Percentiles rank a stretch among this genome's conserved stretches.
Evolutionary conservation across 2,113 vertebrate species (phyloP).

Genomic region (Ia io): DNA sequence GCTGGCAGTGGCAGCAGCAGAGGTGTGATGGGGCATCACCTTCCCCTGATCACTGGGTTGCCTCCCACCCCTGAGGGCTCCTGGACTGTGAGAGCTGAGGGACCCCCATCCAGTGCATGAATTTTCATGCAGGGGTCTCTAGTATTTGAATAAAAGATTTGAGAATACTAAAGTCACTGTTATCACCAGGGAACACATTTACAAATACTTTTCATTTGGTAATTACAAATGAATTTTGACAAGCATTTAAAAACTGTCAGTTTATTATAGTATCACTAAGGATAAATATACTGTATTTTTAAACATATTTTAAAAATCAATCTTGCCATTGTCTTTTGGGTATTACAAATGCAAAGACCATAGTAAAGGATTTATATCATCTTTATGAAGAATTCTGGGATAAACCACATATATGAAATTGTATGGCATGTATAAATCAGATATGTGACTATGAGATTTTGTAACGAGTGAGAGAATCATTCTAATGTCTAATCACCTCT

Average conservation of each 20-base stretch:
- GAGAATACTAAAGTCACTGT: conserved; percentile 6
- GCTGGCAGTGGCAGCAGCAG: too few species aligned
- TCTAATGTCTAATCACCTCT: background rate
- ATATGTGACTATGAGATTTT: background rate
- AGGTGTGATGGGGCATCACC: too few species aligned
- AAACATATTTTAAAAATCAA: conserved; percentile 45
- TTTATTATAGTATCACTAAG: conserved; percentile 42
- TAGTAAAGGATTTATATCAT: conserved; percentile 47
- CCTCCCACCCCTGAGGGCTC: too few species aligned
- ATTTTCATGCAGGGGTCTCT: too few species aligned
- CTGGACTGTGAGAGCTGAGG: too few species aligned
- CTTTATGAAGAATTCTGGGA: background rate
- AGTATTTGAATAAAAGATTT: conserved; percentile 41
- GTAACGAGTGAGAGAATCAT: background rate
- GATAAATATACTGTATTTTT: conserved; percentile 50
- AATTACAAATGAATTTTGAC: conserved; percentile 53
- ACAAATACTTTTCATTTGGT: conserved; percentile 52
- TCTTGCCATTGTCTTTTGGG: conserved; percentile 45
- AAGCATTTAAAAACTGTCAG: conserved; percentile 40
- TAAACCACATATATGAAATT: background rate
- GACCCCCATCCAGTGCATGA: too few species aligned
- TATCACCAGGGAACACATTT: conserved; percentile 41
- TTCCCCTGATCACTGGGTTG: too few species aligned
- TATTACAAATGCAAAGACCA: conserved; percentile 9
- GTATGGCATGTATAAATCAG: background rate